Conservation (phyloP, 2,113 vertebrate species). For the Heptranchias perlo region DNA sequence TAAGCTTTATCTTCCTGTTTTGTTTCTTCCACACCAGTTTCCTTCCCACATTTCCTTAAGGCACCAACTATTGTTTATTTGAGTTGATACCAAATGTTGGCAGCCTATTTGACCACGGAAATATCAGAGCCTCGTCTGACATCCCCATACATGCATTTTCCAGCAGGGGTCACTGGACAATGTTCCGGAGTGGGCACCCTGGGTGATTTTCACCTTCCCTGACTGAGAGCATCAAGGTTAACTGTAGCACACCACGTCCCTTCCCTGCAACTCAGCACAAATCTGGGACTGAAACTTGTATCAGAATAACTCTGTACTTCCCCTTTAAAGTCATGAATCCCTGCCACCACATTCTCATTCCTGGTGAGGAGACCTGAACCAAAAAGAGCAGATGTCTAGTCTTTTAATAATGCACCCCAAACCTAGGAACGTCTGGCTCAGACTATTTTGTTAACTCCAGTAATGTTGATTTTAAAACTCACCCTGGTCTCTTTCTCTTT, state of each 20-base stretch:
- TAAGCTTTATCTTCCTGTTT: not conserved
- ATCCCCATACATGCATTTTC: not conserved
- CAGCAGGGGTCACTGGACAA: not conserved
- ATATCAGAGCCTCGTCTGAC: not conserved
- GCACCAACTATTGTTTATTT: not conserved
- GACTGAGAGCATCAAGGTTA: not conserved
- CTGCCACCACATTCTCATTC: not conserved
- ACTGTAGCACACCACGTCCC: not conserved
- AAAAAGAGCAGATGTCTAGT: not conserved
- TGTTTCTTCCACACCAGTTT: not conserved
- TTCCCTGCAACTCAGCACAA: too few relatives aligned
- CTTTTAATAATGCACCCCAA: not conserved
- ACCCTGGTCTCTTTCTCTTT: constrained; percentile 76
- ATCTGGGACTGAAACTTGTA: not conserved
- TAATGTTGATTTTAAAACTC: constrained; percentile 40
- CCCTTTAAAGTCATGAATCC: not conserved
- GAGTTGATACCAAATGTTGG: not conserved
- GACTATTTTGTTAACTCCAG: not conserved
- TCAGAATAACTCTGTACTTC: not conserved
- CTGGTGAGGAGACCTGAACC: not conserved
- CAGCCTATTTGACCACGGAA: not conserved
- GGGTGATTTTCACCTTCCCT: not conserved
- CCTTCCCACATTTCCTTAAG: not conserved
- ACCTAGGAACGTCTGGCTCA: not conserved
- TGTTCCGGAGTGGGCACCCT: not conserved